These are phyloP conservation scores for Micoletzkya japonica DNA, from an alignment of 2,888 invertebrate species.

Conservation along the genomic window DNA sequence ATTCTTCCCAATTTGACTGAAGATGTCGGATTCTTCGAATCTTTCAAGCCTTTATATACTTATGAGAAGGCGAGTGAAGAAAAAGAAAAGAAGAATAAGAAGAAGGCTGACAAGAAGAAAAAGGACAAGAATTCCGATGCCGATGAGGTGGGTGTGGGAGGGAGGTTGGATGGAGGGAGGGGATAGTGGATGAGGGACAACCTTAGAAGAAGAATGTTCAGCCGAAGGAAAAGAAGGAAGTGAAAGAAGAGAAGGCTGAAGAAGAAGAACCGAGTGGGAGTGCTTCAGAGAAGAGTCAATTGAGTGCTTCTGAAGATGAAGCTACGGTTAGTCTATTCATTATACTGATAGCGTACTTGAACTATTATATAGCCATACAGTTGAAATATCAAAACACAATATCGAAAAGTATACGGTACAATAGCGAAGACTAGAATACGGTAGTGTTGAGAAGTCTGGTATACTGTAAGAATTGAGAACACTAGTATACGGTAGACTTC, in stretches of 20 bases:
- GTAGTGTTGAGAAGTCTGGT: too few species aligned
- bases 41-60: slow-evolving; percentile 85
- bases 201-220: not conserved
- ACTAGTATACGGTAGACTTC: too few species aligned
- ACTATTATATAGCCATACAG: too few species aligned
- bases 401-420: too few species aligned
- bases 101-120: slow-evolving; percentile 43
- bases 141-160: slow-evolving; percentile 1
- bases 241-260: slow-evolving; percentile 17
- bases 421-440: too few species aligned
- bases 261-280: slow-evolving; percentile 5
- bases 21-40: slow-evolving; percentile 84
- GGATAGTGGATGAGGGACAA: slow-evolving; percentile 1
- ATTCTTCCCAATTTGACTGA: slow-evolving; percentile 97
- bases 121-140: slow-evolving; percentile 34
- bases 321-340: not conserved
- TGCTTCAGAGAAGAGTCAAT: not conserved
- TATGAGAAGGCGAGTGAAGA: slow-evolving; percentile 27
- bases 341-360: too few species aligned
- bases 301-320: not conserved
- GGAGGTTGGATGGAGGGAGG: not conserved
- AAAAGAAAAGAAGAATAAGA: slow-evolving; percentile 39
- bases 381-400: too few species aligned
- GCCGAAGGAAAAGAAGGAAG: slow-evolving; percentile 4
- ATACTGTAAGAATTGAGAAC: too few species aligned